These are phyloP conservation scores for Bubo scandiacus DNA, from an alignment of 2,113 vertebrate species.

Conservation along the genomic window DNA sequence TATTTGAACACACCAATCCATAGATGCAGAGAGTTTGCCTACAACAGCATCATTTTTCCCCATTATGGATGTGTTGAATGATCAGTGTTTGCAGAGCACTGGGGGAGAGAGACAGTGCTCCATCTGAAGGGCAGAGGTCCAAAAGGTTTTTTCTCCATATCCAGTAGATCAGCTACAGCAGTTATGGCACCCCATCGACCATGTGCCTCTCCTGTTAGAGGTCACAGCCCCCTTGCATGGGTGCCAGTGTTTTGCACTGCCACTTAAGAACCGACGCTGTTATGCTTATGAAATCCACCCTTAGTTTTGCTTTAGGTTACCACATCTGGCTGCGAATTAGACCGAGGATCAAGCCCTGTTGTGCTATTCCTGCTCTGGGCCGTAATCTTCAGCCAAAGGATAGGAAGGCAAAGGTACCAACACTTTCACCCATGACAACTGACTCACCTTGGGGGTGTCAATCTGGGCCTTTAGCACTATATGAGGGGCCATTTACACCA, in stretches of 20 bases:
- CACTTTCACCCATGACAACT: neutral
- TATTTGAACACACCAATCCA: neutral
- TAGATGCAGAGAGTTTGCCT: neutral
- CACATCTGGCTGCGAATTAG: neutral
- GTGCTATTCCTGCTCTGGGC: neutral
- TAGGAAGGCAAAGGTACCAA: neutral
- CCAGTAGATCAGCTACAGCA: neutral
- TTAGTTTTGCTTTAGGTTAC: neutral
- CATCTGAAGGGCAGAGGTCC: neutral
- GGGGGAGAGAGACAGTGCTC: neutral
- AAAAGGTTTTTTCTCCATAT: neutral
- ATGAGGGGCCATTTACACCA: neutral
- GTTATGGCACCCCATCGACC: neutral
- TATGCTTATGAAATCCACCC: neutral
- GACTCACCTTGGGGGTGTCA: neutral
- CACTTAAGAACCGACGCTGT: neutral
- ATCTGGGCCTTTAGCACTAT: neutral
- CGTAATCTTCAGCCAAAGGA: fast-evolving
- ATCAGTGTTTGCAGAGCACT: neutral
- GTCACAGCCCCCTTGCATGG: neutral
- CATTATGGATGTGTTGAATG: neutral
- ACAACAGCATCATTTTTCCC: neutral
- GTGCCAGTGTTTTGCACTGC: neutral
- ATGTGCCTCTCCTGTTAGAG: neutral
- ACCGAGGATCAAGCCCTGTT: neutral